phyloP scores from a whole-genome alignment of 1,140 invertebrate genomes.

The Copidosoma floridanum region DNA sequence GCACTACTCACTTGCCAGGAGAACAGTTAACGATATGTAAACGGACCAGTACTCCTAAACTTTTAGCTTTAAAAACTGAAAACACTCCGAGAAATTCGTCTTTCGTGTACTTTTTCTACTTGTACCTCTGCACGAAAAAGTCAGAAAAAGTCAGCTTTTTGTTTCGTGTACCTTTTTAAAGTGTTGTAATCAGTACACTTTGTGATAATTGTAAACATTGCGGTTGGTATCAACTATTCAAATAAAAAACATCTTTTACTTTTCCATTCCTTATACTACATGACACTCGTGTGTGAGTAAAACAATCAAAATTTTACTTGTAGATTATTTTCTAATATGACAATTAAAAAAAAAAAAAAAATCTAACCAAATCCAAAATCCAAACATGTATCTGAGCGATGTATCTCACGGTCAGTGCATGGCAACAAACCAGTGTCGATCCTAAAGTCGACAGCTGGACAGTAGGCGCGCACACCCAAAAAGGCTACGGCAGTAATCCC shows the following conservation, averaged over 20 bases:
- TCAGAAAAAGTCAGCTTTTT: too few species aligned
- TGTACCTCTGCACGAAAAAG: background rate
- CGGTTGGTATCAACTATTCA: too few species aligned
- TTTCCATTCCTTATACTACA: too few species aligned
- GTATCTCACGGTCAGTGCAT: constrained; percentile 3
- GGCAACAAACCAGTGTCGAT: constrained; percentile 8
- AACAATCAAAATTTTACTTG: background rate
- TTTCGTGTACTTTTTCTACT: background rate
- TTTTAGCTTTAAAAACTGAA: constrained; percentile 27
- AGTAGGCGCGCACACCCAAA: constrained; percentile 13
- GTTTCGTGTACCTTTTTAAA: too few species aligned
- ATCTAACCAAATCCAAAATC: background rate
- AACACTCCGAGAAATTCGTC: too few species aligned
- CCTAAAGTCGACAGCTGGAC: constrained; percentile 15
- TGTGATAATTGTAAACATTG: too few species aligned
- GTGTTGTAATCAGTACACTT: too few species aligned
- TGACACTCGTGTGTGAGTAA: too few species aligned
- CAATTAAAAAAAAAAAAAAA: background rate
- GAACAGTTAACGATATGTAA: constrained; percentile 49
- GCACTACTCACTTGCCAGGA: constrained; percentile 33
- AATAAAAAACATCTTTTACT: too few species aligned
- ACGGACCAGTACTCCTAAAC: constrained; percentile 35
- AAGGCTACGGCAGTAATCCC: constrained; percentile 40
- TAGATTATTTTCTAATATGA: background rate
- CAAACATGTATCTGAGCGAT: too few species aligned